Conservation (phyloP, 2,888 invertebrate species). For the Diarsia rubi region DNA sequence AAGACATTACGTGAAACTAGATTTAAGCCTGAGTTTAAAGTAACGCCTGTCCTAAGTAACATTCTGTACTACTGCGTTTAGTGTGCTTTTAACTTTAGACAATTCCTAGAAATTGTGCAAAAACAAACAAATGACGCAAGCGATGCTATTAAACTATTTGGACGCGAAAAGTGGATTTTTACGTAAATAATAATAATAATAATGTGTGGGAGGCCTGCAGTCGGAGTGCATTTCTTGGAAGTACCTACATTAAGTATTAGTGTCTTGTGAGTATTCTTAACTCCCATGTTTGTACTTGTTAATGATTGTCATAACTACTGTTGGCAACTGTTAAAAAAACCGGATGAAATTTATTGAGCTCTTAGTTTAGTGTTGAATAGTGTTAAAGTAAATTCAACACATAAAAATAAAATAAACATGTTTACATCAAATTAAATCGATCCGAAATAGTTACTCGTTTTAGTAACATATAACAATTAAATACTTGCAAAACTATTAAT, state of each 20-base stretch:
- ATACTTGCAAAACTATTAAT: no score
- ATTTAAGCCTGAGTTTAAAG: background rate
- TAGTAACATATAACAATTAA: no score
- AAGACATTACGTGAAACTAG: background rate
- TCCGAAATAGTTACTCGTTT: no score
- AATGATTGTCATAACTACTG: background rate
- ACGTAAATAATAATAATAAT: no score
- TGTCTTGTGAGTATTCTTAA: constrained; percentile 3
- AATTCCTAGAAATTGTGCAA: constrained; percentile 22
- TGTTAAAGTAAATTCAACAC: no score
- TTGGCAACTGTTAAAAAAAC: background rate
- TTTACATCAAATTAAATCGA: no score
- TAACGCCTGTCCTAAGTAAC: background rate
- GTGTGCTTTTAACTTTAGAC: background rate
- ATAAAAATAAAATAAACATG: no score
- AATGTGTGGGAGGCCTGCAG: constrained; percentile 11
- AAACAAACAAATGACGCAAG: constrained; percentile 45
- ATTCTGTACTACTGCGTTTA: background rate
- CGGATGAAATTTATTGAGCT: background rate
- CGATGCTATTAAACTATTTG: constrained; percentile 19
- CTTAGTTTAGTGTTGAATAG: background rate
- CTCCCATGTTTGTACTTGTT: constrained; percentile 10
- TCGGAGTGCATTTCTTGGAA: constrained; percentile 27
- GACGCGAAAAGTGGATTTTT: constrained; percentile 32
- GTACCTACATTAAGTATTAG: background rate